These are phyloP conservation scores for Cancer borealis DNA, from an alignment of 2,888 invertebrate species.

Conservation along the genomic window DNA sequence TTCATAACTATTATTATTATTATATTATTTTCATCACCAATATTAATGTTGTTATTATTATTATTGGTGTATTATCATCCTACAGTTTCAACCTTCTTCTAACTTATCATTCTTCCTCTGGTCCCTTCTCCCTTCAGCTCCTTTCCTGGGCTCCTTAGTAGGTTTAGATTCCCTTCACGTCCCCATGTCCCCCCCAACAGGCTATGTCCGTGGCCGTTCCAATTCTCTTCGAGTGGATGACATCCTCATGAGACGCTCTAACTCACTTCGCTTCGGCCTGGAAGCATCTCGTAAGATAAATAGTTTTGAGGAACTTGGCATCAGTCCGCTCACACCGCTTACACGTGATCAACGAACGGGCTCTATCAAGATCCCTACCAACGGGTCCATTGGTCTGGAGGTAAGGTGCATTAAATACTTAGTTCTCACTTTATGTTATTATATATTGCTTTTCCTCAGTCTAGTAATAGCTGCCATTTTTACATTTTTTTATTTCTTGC, in stretches of 20 bases:
- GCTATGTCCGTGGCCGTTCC: constrained; percentile 85
- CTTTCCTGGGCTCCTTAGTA: constrained; percentile 67
- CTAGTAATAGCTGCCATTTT: neutral
- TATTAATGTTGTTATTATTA: neutral
- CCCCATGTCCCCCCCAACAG: constrained; percentile 77
- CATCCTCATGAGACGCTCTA: constrained; percentile 89
- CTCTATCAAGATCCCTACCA: constrained; percentile 90
- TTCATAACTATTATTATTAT: constrained; percentile 1
- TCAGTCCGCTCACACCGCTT: constrained; percentile 73
- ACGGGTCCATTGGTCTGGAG: constrained; percentile 92
- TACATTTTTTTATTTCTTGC: neutral
- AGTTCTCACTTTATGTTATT: neutral
- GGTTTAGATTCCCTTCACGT: constrained; percentile 72
- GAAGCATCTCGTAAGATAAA: constrained; percentile 77
- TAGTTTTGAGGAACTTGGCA: constrained; percentile 78
- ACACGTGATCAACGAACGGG: constrained; percentile 72
- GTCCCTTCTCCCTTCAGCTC: constrained; percentile 64
- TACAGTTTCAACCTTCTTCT: neutral
- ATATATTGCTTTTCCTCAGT: neutral
- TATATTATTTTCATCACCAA: neutral
- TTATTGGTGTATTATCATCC: neutral
- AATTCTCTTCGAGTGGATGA: constrained; percentile 94
- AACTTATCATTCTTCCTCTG: constrained; percentile 55
- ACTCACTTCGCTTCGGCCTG: constrained; percentile 90
- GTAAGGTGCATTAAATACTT: constrained; percentile 79